Percentiles rank a stretch among this genome's conserved stretches.
phyloP scores from a whole-genome alignment of 2,888 invertebrate genomes.

The Andricus curvator region DNA sequence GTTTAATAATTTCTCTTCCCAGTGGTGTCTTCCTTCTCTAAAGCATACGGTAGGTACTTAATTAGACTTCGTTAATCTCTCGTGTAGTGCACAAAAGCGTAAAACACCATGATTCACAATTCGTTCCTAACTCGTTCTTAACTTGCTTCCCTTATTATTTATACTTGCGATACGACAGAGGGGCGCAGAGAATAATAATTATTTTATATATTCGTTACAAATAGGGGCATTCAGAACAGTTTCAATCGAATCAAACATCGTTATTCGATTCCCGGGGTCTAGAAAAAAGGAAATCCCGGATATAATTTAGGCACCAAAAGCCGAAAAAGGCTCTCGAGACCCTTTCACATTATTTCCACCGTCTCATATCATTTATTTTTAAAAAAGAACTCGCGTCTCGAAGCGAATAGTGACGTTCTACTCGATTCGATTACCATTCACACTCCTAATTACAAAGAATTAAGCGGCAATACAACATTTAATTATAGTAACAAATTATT shows the following conservation, averaged over 20 bases:
- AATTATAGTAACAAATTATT: conserved; percentile 74
- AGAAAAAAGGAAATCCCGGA: background rate
- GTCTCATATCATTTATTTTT: conserved; percentile 36
- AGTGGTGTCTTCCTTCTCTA: conserved; percentile 53
- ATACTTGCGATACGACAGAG: conserved; percentile 41
- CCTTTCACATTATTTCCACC: conserved; percentile 21
- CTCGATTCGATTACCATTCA: conserved; percentile 33
- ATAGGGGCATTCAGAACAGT: conserved; percentile 29
- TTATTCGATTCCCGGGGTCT: conserved; percentile 8
- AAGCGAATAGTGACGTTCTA: conserved; percentile 38
- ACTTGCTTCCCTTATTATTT: conserved; percentile 42
- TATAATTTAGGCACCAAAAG: background rate
- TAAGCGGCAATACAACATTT: conserved; percentile 76
- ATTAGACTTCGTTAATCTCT: conserved; percentile 59
- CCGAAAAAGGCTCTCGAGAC: background rate
- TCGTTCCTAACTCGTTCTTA: conserved; percentile 50
- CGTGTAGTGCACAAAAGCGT: conserved; percentile 62
- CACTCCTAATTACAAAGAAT: conserved; percentile 69
- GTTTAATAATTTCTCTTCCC: conserved; percentile 51
- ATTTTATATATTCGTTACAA: conserved; percentile 49
- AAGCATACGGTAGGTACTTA: conserved; percentile 60
- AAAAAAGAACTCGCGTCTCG: background rate
- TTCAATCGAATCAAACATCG: conserved; percentile 23
- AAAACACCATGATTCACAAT: conserved; percentile 61
- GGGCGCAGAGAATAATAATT: conserved; percentile 59